A percentile compares a stretch with the other conserved stretches of the same genome.
Evolutionary conservation across 2,797 vertebrate species (phyloP).

Genomic region (Neosilurus hyrtlii): DNA sequence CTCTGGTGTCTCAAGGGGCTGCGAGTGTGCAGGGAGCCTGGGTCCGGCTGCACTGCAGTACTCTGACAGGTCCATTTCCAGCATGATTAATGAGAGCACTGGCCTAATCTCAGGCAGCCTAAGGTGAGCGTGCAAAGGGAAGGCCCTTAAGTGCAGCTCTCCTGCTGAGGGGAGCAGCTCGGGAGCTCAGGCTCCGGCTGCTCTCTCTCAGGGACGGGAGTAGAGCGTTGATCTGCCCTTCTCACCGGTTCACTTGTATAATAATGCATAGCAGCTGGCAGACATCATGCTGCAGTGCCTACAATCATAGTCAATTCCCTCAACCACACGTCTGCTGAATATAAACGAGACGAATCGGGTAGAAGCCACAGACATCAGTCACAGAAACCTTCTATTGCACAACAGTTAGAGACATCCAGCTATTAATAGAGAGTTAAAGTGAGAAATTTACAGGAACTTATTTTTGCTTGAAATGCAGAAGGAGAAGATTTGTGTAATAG

Average conservation of each 20-base stretch:
- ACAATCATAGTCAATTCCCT: background rate
- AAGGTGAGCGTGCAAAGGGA: constrained; percentile 50
- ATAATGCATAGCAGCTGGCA: constrained; percentile 13
- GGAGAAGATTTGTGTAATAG: background rate
- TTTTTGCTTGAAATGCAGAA: background rate
- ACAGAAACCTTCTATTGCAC: constrained; percentile 21
- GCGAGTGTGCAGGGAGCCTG: constrained; percentile 38
- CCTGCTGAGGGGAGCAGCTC: constrained; percentile 32
- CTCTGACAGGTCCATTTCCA: constrained; percentile 58
- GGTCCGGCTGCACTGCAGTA: constrained; percentile 44
- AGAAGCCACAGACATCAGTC: constrained; percentile 21
- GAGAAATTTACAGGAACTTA: background rate
- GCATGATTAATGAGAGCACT: constrained; percentile 57
- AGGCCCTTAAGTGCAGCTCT: constrained; percentile 44
- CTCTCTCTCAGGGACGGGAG: background rate
- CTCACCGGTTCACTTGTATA: background rate
- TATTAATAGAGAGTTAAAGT: background rate
- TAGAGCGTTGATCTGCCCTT: background rate
- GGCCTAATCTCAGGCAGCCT: constrained; percentile 49
- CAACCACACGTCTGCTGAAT: background rate
- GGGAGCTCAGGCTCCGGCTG: constrained; percentile 2
- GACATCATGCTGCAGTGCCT: background rate
- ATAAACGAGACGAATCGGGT: constrained; percentile 11
- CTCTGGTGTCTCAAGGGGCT: constrained; percentile 47
- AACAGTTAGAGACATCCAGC: background rate